Percentiles rank a stretch among this genome's conserved stretches.
phyloP scores from a whole-genome alignment of 2,113 vertebrate species.

The Coptodon bakossiorum region DNA sequence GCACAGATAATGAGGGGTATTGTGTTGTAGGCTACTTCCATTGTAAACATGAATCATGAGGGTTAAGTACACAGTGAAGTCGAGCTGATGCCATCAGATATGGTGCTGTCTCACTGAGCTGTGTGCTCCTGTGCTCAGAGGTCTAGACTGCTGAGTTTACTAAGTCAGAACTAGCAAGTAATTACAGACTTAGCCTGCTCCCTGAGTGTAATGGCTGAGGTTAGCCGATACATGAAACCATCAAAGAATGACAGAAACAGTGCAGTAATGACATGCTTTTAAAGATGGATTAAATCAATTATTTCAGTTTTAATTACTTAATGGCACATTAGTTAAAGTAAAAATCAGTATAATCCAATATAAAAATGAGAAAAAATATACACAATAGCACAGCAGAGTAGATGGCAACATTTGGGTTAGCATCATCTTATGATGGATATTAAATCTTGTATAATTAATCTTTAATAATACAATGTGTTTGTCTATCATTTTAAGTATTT shows the following conservation, averaged over 20 bases:
- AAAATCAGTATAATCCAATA: not conserved
- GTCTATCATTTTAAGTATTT: not conserved
- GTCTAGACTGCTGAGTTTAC: not conserved
- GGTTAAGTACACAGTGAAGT: not conserved
- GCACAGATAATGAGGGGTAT: not conserved
- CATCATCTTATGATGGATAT: not conserved
- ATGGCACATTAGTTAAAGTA: not conserved
- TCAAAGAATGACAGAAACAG: not conserved
- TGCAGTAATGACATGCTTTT: not conserved
- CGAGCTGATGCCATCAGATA: not conserved
- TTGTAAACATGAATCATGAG: not conserved
- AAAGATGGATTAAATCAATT: fast-evolving
- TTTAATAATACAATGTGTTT: not conserved
- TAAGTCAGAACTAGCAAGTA: not conserved
- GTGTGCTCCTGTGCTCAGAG: not conserved
- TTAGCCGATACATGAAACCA: fast-evolving
- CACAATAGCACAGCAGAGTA: not conserved
- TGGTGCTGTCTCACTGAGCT: not conserved
- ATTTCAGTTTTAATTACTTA: not conserved
- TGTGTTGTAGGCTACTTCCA: not conserved
- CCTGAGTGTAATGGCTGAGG: not conserved
- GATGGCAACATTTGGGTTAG: not conserved
- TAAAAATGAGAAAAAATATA: not conserved
- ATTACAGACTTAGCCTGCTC: not conserved
- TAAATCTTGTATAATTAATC: not conserved